These are phyloP conservation scores for Cantharis flavilabris DNA, from an alignment of 2,888 invertebrate genomes.

Conservation along the genomic window DNA sequence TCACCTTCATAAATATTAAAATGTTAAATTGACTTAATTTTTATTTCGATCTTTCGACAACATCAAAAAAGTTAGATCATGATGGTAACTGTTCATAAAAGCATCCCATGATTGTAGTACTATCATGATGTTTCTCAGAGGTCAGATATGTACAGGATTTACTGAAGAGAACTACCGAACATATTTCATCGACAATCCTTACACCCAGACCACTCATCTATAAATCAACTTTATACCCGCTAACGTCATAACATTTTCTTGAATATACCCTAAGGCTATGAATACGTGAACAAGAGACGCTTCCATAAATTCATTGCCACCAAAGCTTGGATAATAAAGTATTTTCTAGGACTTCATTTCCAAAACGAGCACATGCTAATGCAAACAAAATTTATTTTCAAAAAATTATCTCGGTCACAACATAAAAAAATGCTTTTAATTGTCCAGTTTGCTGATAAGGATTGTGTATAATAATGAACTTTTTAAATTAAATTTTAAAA, in stretches of 20 bases:
- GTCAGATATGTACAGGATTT: neutral
- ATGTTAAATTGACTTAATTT: neutral
- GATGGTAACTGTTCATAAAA: neutral
- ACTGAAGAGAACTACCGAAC: slow-evolving; percentile 23
- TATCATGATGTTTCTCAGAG: neutral
- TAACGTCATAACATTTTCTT: slow-evolving; percentile 30
- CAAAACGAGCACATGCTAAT: neutral
- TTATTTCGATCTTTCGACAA: neutral
- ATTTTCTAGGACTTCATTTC: slow-evolving; percentile 9
- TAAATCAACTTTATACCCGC: slow-evolving; percentile 32
- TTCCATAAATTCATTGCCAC: slow-evolving; percentile 26
- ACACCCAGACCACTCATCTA: slow-evolving; percentile 28
- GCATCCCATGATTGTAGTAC: neutral
- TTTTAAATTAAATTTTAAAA: neutral
- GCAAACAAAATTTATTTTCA: neutral
- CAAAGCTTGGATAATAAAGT: slow-evolving; percentile 12
- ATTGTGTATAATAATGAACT: neutral
- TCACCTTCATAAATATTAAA: neutral
- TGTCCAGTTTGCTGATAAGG: neutral
- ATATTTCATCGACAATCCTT: slow-evolving; percentile 28
- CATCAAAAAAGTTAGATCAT: neutral
- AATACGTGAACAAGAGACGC: slow-evolving; percentile 23
- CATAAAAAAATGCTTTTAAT: neutral
- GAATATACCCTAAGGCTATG: slow-evolving; percentile 16
- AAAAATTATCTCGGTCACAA: neutral